These are phyloP conservation scores for Diuraphis noxia DNA, from an alignment of 1,140 invertebrate species.

Conservation along the genomic window DNA sequence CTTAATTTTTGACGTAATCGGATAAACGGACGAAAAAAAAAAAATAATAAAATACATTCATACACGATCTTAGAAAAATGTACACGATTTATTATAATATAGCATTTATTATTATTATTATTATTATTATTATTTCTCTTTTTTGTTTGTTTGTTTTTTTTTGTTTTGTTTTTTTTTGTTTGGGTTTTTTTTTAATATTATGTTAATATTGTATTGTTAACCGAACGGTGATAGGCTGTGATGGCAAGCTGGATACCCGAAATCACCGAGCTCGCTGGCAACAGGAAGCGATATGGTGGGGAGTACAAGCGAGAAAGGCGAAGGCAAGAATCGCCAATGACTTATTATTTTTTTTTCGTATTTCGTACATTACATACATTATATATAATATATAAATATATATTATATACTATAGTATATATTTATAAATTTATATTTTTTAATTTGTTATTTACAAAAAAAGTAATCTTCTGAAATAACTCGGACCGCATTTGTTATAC, in stretches of 20 bases:
- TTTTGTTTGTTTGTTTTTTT: conserved; percentile 29
- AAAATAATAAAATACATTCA: background rate
- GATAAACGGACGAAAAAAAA: background rate
- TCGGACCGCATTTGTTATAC: conserved; percentile 48
- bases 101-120: background rate
- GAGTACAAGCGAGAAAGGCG: conserved; percentile 97
- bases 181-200: conserved; percentile 48
- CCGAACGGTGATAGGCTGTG: conserved; percentile 72
- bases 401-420: conserved; percentile 53
- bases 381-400: conserved; percentile 48
- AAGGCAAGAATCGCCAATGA: conserved; percentile 71
- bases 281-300: conserved; percentile 97
- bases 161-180: conserved; percentile 32
- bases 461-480: conserved; percentile 49
- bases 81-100: conserved; percentile 4
- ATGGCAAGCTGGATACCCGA: conserved; percentile 99
- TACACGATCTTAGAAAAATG: background rate
- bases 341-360: conserved; percentile 55
- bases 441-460: conserved; percentile 30
- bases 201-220: conserved; percentile 52
- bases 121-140: background rate
- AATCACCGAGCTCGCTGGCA: conserved; percentile 97
- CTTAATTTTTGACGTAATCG: conserved; percentile 3
- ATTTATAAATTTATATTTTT: conserved; percentile 53
- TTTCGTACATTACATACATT: background rate